Evolutionary conservation across 2,113 vertebrate genomes (phyloP).

Genomic region (Phalacrocorax aristotelis): DNA sequence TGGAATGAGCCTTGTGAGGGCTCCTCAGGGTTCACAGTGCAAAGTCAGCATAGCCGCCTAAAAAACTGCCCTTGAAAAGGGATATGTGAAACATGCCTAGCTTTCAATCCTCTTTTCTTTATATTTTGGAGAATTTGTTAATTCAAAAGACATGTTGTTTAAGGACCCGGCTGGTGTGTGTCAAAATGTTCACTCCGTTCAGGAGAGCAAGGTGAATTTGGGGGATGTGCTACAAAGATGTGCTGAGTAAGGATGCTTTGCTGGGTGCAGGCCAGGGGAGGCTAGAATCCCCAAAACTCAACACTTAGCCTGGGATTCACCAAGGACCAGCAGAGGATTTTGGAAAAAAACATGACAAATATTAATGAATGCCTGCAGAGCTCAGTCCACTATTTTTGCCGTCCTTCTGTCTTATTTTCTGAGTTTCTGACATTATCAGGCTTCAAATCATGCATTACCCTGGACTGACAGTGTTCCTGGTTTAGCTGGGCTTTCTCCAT

Average conservation of each 20-base stretch:
- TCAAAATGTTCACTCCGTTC: background rate
- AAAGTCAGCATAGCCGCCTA: background rate
- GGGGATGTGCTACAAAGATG: accelerated
- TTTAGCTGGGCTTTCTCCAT: background rate
- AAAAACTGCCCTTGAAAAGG: background rate
- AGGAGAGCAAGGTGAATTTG: background rate
- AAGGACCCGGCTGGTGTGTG: background rate
- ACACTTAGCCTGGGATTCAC: background rate
- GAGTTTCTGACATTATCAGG: background rate
- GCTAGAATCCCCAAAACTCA: background rate
- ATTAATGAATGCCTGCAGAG: background rate
- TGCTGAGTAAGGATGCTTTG: background rate
- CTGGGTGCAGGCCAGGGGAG: background rate
- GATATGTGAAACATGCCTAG: no score
- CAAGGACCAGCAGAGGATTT: background rate
- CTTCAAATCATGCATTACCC: background rate
- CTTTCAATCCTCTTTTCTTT: background rate
- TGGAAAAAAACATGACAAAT: background rate
- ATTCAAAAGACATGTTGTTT: background rate
- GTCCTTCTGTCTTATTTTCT: background rate
- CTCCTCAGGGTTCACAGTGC: background rate
- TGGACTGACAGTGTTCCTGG: background rate
- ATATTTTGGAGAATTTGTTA: background rate
- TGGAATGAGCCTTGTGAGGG: background rate
- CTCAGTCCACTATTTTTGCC: background rate